phyloP scores from a whole-genome alignment of 2,113 vertebrate genomes.

The Salvelinus alpinus region DNA sequence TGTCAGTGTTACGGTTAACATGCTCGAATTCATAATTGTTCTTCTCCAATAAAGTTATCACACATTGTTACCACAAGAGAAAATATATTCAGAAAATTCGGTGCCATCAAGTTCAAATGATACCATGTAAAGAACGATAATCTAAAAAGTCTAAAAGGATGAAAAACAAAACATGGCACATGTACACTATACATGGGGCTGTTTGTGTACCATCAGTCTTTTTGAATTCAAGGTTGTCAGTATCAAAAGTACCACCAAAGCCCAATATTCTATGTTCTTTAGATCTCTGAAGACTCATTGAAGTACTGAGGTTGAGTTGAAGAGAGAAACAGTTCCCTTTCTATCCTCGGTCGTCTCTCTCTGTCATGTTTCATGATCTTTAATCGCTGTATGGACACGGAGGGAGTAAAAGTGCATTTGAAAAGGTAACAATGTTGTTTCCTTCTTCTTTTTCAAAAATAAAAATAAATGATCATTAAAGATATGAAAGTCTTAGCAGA shows the following conservation, averaged over 20 bases:
- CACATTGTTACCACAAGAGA: not conserved
- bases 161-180: not conserved
- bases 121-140: not conserved
- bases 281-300: not conserved
- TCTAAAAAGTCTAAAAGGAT: not conserved
- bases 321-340: slow-evolving; percentile 18
- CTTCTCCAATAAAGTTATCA: not conserved
- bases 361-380: slow-evolving; percentile 45
- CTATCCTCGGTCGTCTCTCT: slow-evolving; percentile 38
- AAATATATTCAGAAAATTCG: not conserved
- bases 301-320: not conserved
- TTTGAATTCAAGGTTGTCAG: not conserved
- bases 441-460: not conserved
- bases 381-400: not conserved
- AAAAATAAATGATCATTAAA: too few relatives aligned
- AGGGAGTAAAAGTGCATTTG: not conserved
- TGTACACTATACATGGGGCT: not conserved
- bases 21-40: not conserved
- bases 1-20: not conserved
- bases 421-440: not conserved
- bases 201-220: not conserved
- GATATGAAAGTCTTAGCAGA: slow-evolving; percentile 73
- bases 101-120: not conserved
- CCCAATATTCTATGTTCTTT: too few relatives aligned
- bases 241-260: not conserved